Evolutionary conservation across 2,797 vertebrate species (phyloP).

Genomic region (Adelosebastes latens): DNA sequence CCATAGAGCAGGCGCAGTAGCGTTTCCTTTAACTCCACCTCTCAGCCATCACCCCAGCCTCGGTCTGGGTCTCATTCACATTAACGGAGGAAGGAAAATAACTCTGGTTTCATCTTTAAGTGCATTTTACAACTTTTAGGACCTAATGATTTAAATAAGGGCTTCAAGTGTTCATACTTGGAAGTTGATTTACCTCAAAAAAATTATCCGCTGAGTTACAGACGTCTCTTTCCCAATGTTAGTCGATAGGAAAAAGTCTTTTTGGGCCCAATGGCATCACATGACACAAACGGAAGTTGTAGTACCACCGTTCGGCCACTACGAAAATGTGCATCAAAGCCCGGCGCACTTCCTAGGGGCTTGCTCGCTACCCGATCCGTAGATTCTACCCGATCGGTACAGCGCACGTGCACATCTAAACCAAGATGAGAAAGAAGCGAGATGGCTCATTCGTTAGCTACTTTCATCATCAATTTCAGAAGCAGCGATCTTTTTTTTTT

Average conservation of each 20-base stretch:
- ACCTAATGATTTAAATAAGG: no score
- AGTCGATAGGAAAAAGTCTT: neutral
- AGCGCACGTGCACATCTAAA: neutral
- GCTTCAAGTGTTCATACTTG: no score
- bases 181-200: neutral
- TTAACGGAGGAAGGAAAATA: neutral
- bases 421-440: neutral
- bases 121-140: neutral
- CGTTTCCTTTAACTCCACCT: no score
- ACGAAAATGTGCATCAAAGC: no score
- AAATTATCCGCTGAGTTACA: neutral
- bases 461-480: neutral
- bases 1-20: neutral
- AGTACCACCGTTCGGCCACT: no score
- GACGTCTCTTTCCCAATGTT: neutral
- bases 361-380: neutral
- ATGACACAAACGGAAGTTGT: no score
- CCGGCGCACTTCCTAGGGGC: neutral
- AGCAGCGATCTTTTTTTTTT: no score
- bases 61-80: neutral
- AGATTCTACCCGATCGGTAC: neutral
- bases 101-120: neutral
- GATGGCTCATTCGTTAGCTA: neutral
- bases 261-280: neutral
- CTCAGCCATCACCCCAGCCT: fast-evolving